A percentile compares a stretch with the other conserved stretches of the same genome.
phyloP scores from a whole-genome alignment of 2,888 invertebrate species.

The Latrodectus hesperus region DNA sequence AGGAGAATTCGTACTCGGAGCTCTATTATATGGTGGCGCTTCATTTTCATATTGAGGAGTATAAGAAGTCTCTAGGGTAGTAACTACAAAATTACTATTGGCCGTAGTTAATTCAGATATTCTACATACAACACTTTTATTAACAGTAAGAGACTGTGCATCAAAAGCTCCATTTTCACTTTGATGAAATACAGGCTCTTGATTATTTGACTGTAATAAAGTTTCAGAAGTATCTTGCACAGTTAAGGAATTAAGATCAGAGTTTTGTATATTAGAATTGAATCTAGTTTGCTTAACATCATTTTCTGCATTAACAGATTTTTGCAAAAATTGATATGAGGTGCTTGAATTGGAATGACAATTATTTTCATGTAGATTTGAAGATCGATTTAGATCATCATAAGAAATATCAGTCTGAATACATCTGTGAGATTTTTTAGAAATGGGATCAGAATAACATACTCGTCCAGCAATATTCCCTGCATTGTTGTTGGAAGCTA shows the following conservation, averaged over 20 bases:
- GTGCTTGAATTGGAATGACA: background rate
- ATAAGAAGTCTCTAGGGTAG: slow-evolving; percentile 14
- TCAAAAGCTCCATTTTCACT: background rate
- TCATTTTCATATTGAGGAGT: slow-evolving; percentile 40
- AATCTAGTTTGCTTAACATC: background rate
- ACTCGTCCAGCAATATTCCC: background rate
- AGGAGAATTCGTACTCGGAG: slow-evolving; percentile 56
- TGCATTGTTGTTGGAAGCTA: background rate
- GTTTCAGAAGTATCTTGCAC: background rate
- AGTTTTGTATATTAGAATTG: background rate
- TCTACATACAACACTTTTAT: slow-evolving; percentile 19
- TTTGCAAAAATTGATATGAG: background rate
- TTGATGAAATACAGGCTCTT: no score
- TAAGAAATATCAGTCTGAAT: background rate
- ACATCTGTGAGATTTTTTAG: background rate
- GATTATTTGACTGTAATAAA: no score
- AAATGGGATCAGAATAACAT: background rate
- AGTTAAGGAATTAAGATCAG: background rate
- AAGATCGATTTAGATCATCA: background rate
- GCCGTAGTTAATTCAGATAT: slow-evolving; percentile 27
- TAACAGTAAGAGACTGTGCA: slow-evolving; percentile 8
- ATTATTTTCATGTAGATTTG: background rate
- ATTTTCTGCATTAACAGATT: background rate
- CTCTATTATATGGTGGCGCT: slow-evolving; percentile 41
- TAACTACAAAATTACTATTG: slow-evolving; percentile 7